Base-by-base conservation (phyloP, 2,888 invertebrate genomes). In the Steinernema hermaphroditum region DNA sequence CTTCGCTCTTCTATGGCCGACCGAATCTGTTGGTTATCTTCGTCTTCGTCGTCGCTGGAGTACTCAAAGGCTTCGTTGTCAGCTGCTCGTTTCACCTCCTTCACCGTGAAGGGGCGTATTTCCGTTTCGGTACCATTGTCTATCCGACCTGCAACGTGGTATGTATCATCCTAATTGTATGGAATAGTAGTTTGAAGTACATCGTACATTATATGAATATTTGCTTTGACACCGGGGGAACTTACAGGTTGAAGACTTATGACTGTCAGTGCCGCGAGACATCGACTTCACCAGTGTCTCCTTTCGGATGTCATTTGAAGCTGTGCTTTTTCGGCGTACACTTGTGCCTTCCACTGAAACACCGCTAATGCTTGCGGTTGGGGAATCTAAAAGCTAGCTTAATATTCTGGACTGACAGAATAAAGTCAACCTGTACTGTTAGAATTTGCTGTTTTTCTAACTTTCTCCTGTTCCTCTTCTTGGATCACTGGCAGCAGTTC, bases 401-500 rank as follows among this genome's bases (percentile, higher is more conserved):
- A 14, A 24, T 24, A 4, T 9, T 46, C 6, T 9, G 37, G 37
- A 12, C 37, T 4, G 37, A n/a, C n/a, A 12, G 37, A 37, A 37
- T 4, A 37, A 12, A 12, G 12, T 12, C 37, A 37, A 37, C 46
- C 46, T 46, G 46, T 46, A 19, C 46, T 46, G 22, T 46, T 46
- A 4, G 46, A 46, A 16, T 46, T 46, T 4, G 16, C 46, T 6
- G 6, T 54, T 27, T 27, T 54, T 16, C 54, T 9, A 2, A 54
- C 27, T 27, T 54, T 54, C 27, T 54, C 54, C 19, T 54, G 54
- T 14, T 54, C 79, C 43, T 82, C 82, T 74, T 82, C 82, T 46
- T 79, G 73, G 24, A 81, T 81, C 0, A 81, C 78, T 9, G 79
- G 79, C n/a, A 81, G 72, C 71, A 76, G 75, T 9, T 82, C 82